Evolutionary conservation across 1,140 invertebrate genomes (phyloP).

Genomic region (Gryon sp.): DNA sequence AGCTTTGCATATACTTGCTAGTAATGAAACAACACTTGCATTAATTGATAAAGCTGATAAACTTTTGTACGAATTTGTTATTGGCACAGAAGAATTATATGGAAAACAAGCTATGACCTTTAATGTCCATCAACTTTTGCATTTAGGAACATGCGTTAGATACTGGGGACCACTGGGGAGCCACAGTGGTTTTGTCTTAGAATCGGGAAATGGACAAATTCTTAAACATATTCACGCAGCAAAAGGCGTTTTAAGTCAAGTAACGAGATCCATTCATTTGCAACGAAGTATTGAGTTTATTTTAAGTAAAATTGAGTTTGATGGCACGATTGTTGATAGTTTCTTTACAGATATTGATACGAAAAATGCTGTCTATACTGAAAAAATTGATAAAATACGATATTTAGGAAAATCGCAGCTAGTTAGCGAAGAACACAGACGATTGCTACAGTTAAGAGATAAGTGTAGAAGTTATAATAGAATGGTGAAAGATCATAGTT

Average conservation of each 20-base stretch:
- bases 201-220: neutral
- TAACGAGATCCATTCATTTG: neutral
- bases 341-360: neutral
- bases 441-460: neutral
- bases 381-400: neutral
- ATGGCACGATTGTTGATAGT: neutral
- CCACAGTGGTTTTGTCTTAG: too few species aligned
- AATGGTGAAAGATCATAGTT: conserved; percentile 13
- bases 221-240: conserved; percentile 4
- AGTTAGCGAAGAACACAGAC: neutral
- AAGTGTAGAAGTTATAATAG: too few species aligned
- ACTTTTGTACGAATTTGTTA: too few species aligned
- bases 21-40: too few species aligned
- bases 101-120: too few species aligned
- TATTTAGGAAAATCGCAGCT: neutral
- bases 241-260: neutral
- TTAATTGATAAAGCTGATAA: too few species aligned
- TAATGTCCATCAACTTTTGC: too few species aligned
- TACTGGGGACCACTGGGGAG: too few species aligned
- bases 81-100: too few species aligned
- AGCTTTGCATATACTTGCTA: too few species aligned
- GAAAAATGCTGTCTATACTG: neutral
- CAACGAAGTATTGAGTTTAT: neutral
- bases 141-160: too few species aligned
- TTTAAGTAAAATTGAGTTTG: neutral